A percentile compares a stretch with the other conserved stretches of the same genome.
These are phyloP conservation scores for Prionailurus bengalensis DNA, from an alignment of 2,113 vertebrate genomes.

Conservation along the genomic window DNA sequence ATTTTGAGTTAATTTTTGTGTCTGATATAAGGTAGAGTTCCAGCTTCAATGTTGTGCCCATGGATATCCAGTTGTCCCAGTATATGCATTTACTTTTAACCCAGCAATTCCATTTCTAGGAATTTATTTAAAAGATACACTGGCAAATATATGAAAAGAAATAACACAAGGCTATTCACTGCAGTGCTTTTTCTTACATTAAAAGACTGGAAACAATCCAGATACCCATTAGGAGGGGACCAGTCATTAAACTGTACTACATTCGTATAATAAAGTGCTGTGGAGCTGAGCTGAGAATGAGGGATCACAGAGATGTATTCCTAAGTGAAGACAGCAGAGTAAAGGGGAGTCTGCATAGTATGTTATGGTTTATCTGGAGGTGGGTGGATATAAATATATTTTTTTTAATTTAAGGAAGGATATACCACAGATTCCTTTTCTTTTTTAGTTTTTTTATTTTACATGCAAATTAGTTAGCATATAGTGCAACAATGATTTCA, in stretches of 20 bases:
- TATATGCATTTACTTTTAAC: not conserved
- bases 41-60: not conserved
- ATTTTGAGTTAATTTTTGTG: not conserved
- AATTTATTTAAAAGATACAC: not conserved
- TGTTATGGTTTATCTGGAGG: not conserved
- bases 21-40: not conserved
- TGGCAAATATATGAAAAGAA: not conserved
- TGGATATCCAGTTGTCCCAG: not conserved
- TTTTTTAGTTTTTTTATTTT: no score
- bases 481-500: no score
- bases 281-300: not conserved
- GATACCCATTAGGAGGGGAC: not conserved
- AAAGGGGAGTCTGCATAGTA: not conserved
- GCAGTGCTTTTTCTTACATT: not conserved
- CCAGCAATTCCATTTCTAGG: not conserved
- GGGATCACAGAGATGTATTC: no score
- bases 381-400: not conserved
- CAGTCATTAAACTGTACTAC: no score
- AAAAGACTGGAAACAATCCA: not conserved
- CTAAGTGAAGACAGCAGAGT: not conserved
- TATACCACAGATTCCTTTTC: not conserved
- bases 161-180: not conserved
- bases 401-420: not conserved
- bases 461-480: no score
- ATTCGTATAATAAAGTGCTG: not conserved